Percentiles rank a stretch among this genome's conserved stretches.
phyloP scores from a whole-genome alignment of 1,140 invertebrate genomes.

The Microplitis demolitor region DNA sequence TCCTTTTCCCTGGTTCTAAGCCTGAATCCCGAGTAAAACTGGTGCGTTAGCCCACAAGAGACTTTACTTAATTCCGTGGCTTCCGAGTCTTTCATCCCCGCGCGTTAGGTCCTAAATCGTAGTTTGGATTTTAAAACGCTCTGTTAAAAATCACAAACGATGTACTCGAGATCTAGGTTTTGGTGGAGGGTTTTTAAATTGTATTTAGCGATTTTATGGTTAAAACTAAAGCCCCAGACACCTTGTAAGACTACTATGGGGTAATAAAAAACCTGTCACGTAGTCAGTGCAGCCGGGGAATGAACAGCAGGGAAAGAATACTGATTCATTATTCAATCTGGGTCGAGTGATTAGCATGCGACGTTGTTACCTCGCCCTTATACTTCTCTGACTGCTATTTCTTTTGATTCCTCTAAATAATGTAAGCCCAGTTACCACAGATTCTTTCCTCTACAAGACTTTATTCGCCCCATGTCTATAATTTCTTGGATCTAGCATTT shows the following conservation, averaged over 20 bases:
- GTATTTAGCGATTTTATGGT: not conserved
- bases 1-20: conserved; percentile 48
- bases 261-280: conserved; percentile 58
- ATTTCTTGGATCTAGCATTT: not conserved
- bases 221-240: not conserved
- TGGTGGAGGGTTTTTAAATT: not conserved
- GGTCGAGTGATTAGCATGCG: conserved; percentile 63
- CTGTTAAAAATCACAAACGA: conserved; percentile 3
- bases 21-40: conserved; percentile 51
- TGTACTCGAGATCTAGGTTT: too few species aligned
- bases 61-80: conserved; percentile 6
- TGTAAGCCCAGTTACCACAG: conserved; percentile 47
- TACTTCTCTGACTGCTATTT: not conserved
- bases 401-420: conserved; percentile 57
- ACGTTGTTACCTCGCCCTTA: conserved; percentile 35
- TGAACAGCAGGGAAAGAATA: conserved; percentile 51
- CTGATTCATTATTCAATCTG: conserved; percentile 64
- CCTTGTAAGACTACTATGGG: not conserved
- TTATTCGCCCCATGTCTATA: not conserved
- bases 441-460: not conserved
- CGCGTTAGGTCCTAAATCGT: too few species aligned
- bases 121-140: too few species aligned
- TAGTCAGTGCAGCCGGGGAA: conserved; percentile 22
- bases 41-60: conserved; percentile 25
- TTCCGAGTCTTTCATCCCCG: not conserved